Evolutionary conservation across 2,888 invertebrate genomes (phyloP), one percentile per base, ranked within the genome.

Genomic region (Podotricha telesiphe): DNA sequence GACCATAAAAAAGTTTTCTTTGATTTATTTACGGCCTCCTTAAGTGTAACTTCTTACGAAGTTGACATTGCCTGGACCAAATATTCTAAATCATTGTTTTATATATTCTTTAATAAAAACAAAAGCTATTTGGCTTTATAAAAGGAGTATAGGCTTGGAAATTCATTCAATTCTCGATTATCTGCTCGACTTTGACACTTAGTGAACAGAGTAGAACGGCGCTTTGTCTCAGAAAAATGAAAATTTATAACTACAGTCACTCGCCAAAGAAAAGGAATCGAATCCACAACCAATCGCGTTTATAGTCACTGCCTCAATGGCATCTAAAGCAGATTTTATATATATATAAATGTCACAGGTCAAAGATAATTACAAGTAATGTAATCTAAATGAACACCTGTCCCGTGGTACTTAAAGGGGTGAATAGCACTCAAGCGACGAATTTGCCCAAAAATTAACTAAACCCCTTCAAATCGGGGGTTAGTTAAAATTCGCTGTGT

Each of bases 1-100:
- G 69, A 71, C 11, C 34, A 37, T 20, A 58, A 68, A 56, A 63
- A 68, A 65, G 13, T 65, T 48, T 40, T 10, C 20, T 61, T 42
- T 65, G 48, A 65, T 69, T 69, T 69, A 65, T 69, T 53, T 62
- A 34, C 47, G 48, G 13, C 45, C 34, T 34, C 17, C 17, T 47
- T 8, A 42, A 42, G 20, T 42, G 15, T 42, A 7, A 10, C 40
- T 47, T 62, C n/a, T 62, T 48, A 19, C 19, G 3, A 62, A 34
- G 19, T 62, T 7, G 17, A 19, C 28, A 48, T 62, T 62, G 48
- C n/a, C n/a, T n/a, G n/a, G n/a, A n/a, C n/a, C n/a, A n/a, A n/a
- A n/a, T n/a, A n/a, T n/a, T n/a, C n/a, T n/a, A n/a, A n/a, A n/a
- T n/a, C n/a, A n/a, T n/a, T n/a, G n/a, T n/a, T n/a, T n/a, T n/a